Conservation (phyloP, 35 echinoderm and acorn worm genomes). For the Apostichopus parvimensis region DNA sequence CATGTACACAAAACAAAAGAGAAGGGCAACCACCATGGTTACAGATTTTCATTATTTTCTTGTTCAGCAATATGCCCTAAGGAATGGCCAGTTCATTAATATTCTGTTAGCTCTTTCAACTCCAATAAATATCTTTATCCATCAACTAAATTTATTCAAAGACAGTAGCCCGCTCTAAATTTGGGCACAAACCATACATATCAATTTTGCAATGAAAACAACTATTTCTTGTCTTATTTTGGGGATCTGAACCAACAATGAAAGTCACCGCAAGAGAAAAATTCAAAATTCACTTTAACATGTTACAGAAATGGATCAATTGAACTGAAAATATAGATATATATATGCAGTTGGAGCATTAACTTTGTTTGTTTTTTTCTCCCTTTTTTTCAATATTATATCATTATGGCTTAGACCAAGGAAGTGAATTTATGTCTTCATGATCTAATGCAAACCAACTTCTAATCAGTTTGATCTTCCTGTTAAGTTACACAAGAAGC, state of each 20-base stretch:
- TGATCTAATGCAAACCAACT: too few species aligned
- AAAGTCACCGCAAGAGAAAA: background rate
- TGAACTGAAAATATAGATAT: too few species aligned
- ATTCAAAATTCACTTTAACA: background rate
- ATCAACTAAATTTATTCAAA: constrained; percentile 2
- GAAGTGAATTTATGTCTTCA: too few species aligned
- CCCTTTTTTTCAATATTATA: too few species aligned
- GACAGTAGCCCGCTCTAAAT: background rate
- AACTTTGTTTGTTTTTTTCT: too few species aligned
- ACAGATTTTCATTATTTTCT: background rate
- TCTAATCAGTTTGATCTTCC: too few species aligned
- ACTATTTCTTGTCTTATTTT: background rate
- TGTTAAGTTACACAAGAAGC: too few species aligned
- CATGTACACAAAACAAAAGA: background rate
- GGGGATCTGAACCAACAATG: background rate
- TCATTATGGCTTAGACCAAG: too few species aligned
- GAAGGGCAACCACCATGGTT: background rate
- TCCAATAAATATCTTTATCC: background rate
- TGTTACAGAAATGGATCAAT: too few species aligned
- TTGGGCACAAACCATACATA: background rate
- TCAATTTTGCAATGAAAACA: background rate
- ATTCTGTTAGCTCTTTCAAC: constrained; percentile 10
- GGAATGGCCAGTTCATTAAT: background rate
- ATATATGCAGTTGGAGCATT: too few species aligned
- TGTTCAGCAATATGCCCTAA: background rate